A percentile compares a stretch with the other conserved stretches of the same genome.
These are phyloP conservation scores for Orius insidiosus DNA, from an alignment of 1,140 invertebrate species.

Conservation along the genomic window DNA sequence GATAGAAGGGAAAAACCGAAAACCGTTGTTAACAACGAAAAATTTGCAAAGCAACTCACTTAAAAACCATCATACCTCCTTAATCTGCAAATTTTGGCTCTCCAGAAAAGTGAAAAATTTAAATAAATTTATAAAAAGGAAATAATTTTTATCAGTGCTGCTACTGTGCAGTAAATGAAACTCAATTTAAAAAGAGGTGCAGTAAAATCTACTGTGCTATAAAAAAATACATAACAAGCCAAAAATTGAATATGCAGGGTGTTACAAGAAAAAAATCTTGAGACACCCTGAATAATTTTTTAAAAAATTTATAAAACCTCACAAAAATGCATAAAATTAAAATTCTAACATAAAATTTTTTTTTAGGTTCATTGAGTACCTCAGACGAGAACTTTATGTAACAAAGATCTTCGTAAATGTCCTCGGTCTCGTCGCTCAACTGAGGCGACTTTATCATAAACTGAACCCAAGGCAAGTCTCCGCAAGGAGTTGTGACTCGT, in stretches of 20 bases:
- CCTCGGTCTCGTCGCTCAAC: slow-evolving; percentile 50
- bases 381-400: slow-evolving; percentile 61
- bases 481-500: slow-evolving; percentile 3
- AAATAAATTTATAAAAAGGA: too few species aligned
- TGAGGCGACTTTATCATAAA: slow-evolving; percentile 32
- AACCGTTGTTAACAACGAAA: too few species aligned
- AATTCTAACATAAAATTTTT: slow-evolving; percentile 3
- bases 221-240: not conserved
- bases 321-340: not conserved
- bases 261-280: too few species aligned
- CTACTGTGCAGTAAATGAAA: too few species aligned
- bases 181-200: not conserved
- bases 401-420: slow-evolving; percentile 75
- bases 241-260: too few species aligned
- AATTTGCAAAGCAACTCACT: too few species aligned
- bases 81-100: too few species aligned
- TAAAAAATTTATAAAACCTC: not conserved
- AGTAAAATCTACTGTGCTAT: too few species aligned
- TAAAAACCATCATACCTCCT: too few species aligned
- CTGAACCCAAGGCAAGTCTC: slow-evolving; percentile 10
- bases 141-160: too few species aligned
- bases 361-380: slow-evolving; percentile 26
- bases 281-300: not conserved
- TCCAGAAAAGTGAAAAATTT: too few species aligned
- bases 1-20: too few species aligned